These are phyloP conservation scores for Calephelis virginiensis DNA, from an alignment of 1,140 invertebrate species.

Conservation along the genomic window DNA sequence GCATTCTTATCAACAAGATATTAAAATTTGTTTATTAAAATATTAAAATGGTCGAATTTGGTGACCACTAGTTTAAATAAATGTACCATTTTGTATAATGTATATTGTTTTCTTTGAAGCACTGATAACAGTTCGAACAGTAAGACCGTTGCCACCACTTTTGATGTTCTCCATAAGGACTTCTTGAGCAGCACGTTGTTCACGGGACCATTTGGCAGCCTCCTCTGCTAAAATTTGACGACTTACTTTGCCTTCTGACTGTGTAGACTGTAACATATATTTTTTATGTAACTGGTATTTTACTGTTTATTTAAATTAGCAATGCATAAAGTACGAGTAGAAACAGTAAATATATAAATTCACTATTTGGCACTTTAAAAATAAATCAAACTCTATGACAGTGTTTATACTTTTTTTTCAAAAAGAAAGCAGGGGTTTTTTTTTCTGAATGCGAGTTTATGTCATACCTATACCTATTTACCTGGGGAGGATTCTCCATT, in stretches of 20 bases:
- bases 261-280: conserved; percentile 46
- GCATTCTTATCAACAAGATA: too few relatives aligned
- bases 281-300: background rate
- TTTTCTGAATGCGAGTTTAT: too few relatives aligned
- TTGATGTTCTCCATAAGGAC: conserved; percentile 72
- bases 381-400: too few relatives aligned
- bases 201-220: conserved; percentile 67
- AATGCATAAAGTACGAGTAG: too few relatives aligned
- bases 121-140: conserved; percentile 60
- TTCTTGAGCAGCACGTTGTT: conserved; percentile 66
- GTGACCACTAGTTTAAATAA: too few relatives aligned
- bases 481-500: conserved; percentile 67
- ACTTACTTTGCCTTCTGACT: conserved; percentile 65
- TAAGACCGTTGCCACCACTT: conserved; percentile 67
- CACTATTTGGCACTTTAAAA: too few relatives aligned
- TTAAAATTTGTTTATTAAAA: too few relatives aligned
- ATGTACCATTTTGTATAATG: conserved; percentile 69
- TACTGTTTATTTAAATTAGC: too few relatives aligned
- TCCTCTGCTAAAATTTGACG: conserved; percentile 67
- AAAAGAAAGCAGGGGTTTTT: too few relatives aligned
- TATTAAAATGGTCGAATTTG: too few relatives aligned
- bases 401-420: too few relatives aligned
- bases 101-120: conserved; percentile 49
- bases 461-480: conserved; percentile 25
- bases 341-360: too few relatives aligned